phyloP scores from a whole-genome alignment of 2,113 vertebrate species.

The Tragelaphus scriptus region DNA sequence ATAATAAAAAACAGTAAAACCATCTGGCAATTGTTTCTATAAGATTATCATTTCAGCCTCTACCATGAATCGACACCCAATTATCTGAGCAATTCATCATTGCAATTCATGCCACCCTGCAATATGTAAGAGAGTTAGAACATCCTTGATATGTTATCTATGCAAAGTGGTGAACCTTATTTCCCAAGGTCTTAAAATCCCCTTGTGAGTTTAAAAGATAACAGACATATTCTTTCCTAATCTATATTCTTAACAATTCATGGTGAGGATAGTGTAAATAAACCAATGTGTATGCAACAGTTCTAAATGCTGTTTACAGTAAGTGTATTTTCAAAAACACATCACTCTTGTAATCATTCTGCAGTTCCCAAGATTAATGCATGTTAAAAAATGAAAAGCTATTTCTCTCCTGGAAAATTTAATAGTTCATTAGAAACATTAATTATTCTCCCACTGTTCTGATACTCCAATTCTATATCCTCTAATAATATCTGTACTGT shows the following conservation, averaged over 20 bases:
- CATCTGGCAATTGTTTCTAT: slow-evolving; percentile 42
- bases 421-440: slow-evolving; percentile 63
- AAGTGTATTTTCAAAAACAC: slow-evolving; percentile 53
- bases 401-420: slow-evolving; percentile 56
- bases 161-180: slow-evolving; percentile 31
- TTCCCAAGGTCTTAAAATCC: slow-evolving; percentile 39
- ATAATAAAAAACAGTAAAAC: slow-evolving; percentile 47
- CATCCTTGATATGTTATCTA: slow-evolving; percentile 9
- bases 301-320: slow-evolving; percentile 40
- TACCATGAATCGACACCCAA: background rate
- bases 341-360: slow-evolving; percentile 49
- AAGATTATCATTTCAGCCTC: slow-evolving; percentile 17
- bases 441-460: slow-evolving; percentile 57
- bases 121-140: slow-evolving; percentile 44
- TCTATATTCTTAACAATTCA: slow-evolving; percentile 36
- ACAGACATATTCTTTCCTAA: background rate
- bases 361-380: slow-evolving; percentile 44
- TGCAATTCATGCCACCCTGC: slow-evolving; percentile 7
- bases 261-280: slow-evolving; percentile 29
- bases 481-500: slow-evolving; percentile 57
- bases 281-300: slow-evolving; percentile 18
- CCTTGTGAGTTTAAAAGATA: slow-evolving; percentile 40
- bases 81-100: slow-evolving; percentile 55
- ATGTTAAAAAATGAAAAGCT: slow-evolving; percentile 44
- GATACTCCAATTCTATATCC: slow-evolving; percentile 38